These are phyloP conservation scores for Centroberyx gerrardi DNA, from an alignment of 2,797 vertebrate genomes.

Conservation along the genomic window DNA sequence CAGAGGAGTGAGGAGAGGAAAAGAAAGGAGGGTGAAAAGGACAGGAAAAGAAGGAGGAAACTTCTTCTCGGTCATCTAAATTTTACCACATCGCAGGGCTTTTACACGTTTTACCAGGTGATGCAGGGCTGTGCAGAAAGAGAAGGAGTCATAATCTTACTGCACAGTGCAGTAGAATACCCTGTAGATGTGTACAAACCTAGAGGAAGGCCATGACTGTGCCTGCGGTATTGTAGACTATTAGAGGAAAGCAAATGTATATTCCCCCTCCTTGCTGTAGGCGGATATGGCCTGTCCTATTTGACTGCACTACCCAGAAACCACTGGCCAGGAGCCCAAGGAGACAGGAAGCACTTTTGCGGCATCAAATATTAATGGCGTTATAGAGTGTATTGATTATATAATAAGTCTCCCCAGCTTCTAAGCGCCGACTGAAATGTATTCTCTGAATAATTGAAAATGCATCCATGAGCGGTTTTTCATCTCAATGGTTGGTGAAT, in stretches of 20 bases:
- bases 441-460: slow-evolving; percentile 86
- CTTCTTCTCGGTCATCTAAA: slow-evolving; percentile 27
- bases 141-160: slow-evolving; percentile 16
- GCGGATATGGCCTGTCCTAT: slow-evolving; percentile 55
- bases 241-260: slow-evolving; percentile 64
- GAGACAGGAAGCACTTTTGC: slow-evolving; percentile 85
- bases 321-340: slow-evolving; percentile 75
- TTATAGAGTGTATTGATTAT: slow-evolving; percentile 87
- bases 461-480: slow-evolving; percentile 83
- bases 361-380: slow-evolving; percentile 84
- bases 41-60: slow-evolving; percentile 18
- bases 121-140: not conserved
- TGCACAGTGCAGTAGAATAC: not conserved
- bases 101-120: slow-evolving; percentile 5
- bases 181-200: slow-evolving; percentile 10
- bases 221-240: slow-evolving; percentile 30
- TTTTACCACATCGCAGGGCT: not conserved
- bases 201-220: slow-evolving; percentile 21
- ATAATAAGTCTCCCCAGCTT: slow-evolving; percentile 84
- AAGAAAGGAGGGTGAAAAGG: slow-evolving; percentile 8
- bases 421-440: slow-evolving; percentile 79
- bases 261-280: slow-evolving; percentile 40
- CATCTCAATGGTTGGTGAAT: slow-evolving; percentile 77
- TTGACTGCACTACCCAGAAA: slow-evolving; percentile 71
- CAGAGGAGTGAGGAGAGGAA: slow-evolving; percentile 28